Conservation (phyloP, 2,888 invertebrate species). For the Cataglyphis rosenhaueri region DNA sequence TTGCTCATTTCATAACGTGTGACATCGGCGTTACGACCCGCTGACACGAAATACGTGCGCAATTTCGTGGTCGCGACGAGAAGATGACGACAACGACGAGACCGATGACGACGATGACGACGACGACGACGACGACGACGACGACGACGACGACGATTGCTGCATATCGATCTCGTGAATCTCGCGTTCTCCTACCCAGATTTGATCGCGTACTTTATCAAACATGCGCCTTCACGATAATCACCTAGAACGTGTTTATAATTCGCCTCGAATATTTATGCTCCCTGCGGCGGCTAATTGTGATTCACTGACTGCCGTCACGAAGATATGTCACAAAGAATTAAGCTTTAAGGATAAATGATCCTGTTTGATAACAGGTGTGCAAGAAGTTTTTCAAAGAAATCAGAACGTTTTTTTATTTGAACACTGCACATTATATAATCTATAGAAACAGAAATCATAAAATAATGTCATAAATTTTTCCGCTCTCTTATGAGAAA, state of each 20-base stretch:
- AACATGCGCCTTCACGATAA: slow-evolving; percentile 58
- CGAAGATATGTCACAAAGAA: slow-evolving; percentile 46
- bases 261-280: slow-evolving; percentile 47
- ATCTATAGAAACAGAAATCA: neutral
- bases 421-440: neutral
- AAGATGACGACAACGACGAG: slow-evolving; percentile 53
- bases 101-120: slow-evolving; percentile 38
- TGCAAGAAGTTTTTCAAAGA: neutral
- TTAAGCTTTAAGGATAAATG: slow-evolving; percentile 39
- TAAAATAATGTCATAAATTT: slow-evolving; percentile 13
- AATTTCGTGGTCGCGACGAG: slow-evolving; percentile 60
- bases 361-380: slow-evolving; percentile 20
- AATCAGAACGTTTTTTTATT: slow-evolving; percentile 9
- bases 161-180: slow-evolving; percentile 54
- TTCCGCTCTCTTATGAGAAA: neutral
- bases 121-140: slow-evolving; percentile 18
- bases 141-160: slow-evolving; percentile 38
- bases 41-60: slow-evolving; percentile 67
- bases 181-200: slow-evolving; percentile 49
- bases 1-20: slow-evolving; percentile 62
- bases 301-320: slow-evolving; percentile 56
- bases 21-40: slow-evolving; percentile 65
- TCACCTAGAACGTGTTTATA: slow-evolving; percentile 46
- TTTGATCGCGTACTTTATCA: slow-evolving; percentile 60
- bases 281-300: slow-evolving; percentile 45